phyloP scores from a whole-genome alignment of 30 jellyfish, hydroid and myxozoan species.

The Cassiopea xamachana region DNA sequence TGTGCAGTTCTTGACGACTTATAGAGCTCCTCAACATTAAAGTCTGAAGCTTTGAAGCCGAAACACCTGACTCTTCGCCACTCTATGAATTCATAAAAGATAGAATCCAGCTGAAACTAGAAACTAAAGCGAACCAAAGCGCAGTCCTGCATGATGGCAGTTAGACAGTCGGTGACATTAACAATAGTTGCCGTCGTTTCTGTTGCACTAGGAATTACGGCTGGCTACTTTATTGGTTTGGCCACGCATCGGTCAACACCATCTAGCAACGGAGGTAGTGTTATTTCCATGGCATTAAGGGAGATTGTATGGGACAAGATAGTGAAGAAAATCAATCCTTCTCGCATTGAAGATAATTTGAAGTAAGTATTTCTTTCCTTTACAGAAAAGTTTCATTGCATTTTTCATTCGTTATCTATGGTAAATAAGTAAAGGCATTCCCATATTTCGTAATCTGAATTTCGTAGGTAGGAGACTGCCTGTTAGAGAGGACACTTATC shows the following conservation, averaged over 20 bases:
- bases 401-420: neutral
- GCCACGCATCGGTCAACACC: slow-evolving; percentile 42
- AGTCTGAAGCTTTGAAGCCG: no score
- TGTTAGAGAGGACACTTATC: no score
- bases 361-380: slow-evolving; percentile 4
- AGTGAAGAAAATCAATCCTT: slow-evolving; percentile 39
- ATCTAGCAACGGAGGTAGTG: neutral
- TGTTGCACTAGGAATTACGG: slow-evolving; percentile 63
- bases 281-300: slow-evolving; percentile 24
- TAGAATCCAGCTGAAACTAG: no score
- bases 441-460: no score
- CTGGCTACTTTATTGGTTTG: slow-evolving; percentile 78
- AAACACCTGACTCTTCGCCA: no score
- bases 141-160: slow-evolving; percentile 9
- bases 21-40: no score
- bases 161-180: slow-evolving; percentile 6
- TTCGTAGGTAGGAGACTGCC: no score
- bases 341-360: slow-evolving; percentile 51
- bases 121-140: neutral
- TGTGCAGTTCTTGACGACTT: no score
- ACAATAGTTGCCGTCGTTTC: slow-evolving; percentile 31
- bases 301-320: slow-evolving; percentile 43
- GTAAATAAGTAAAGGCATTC: no score
- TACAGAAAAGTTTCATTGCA: neutral
- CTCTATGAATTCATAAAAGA: no score